Percentiles rank a stretch among this genome's conserved stretches.
phyloP scores from a whole-genome alignment of 1,140 invertebrate genomes.

The Aphelenchoides besseyi region DNA sequence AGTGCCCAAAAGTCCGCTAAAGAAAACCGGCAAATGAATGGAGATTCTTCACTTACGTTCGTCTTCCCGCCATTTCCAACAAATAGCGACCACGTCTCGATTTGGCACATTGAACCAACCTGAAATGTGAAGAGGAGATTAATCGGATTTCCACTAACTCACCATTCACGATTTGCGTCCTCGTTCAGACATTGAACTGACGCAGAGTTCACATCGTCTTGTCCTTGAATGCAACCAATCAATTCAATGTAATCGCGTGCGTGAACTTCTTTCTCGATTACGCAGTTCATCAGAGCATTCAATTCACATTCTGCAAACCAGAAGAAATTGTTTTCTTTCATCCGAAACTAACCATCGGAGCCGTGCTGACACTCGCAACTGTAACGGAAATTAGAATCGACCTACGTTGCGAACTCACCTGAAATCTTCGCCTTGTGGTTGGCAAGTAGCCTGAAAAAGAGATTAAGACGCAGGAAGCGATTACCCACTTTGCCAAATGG shows the following conservation, averaged over 20 bases:
- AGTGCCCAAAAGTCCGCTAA: slow-evolving; percentile 29
- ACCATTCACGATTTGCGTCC: slow-evolving; percentile 35
- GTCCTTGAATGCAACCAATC: slow-evolving; percentile 55
- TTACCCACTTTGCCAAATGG: slow-evolving; percentile 63
- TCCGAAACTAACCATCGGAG: slow-evolving; percentile 41
- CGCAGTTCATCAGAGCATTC: slow-evolving; percentile 62
- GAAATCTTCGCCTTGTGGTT: slow-evolving; percentile 48
- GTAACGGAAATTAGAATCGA: slow-evolving; percentile 12
- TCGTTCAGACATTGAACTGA: slow-evolving; percentile 33
- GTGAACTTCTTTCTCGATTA: slow-evolving; percentile 44
- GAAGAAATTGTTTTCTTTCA: too few species aligned
- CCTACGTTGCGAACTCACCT: slow-evolving; percentile 31
- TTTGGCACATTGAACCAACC: slow-evolving; percentile 48
- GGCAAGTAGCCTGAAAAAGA: slow-evolving; percentile 56
- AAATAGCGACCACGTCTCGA: slow-evolving; percentile 47
- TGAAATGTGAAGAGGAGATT: slow-evolving; percentile 23
- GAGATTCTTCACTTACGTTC: too few species aligned
- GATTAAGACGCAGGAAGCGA: too few species aligned
- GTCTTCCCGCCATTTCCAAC: slow-evolving; percentile 49
- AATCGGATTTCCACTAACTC: slow-evolving; percentile 18
- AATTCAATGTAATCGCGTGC: slow-evolving; percentile 50
- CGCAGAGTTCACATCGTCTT: slow-evolving; percentile 40
- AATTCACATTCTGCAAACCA: slow-evolving; percentile 55
- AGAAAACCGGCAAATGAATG: too few species aligned
- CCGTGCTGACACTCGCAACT: not conserved